phyloP scores from a whole-genome alignment of 2,797 vertebrate genomes.

The Coregonus suidteri region DNA sequence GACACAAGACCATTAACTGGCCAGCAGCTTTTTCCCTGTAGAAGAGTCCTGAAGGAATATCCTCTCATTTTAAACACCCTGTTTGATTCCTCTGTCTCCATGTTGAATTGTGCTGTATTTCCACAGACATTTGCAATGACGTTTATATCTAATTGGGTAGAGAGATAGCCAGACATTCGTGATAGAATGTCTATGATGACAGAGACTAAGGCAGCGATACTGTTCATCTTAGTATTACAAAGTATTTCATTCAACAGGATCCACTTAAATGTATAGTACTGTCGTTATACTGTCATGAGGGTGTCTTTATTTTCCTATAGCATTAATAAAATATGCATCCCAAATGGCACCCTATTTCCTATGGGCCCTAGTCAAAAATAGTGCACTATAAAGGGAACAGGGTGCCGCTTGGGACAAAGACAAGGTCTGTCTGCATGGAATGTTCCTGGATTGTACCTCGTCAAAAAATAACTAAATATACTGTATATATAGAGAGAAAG shows the following conservation, averaged over 20 bases:
- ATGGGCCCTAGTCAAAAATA: too few species aligned
- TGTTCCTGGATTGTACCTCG: neutral
- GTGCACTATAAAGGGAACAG: too few species aligned
- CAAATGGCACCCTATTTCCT: too few species aligned
- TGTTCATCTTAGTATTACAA: too few species aligned
- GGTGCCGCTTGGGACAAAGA: too few species aligned
- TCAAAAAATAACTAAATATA: neutral
- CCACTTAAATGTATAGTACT: too few species aligned
- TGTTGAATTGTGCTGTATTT: neutral
- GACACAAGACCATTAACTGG: neutral
- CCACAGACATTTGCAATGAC: neutral
- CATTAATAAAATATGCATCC: neutral
- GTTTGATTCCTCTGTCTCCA: neutral
- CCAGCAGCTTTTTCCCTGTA: neutral
- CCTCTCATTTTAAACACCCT: neutral
- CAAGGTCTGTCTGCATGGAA: too few species aligned
- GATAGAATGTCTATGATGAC: neutral
- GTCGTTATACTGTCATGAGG: too few species aligned
- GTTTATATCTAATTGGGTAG: neutral
- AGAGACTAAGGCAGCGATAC: neutral
- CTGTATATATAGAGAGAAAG: neutral
- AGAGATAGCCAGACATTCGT: neutral
- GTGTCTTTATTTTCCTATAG: neutral
- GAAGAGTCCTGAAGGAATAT: neutral
- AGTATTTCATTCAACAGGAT: too few species aligned